Percentiles rank a stretch among this genome's conserved stretches.
Evolutionary conservation across 2,888 invertebrate species (phyloP).

Genomic region (Raillietiella orientalis): DNA sequence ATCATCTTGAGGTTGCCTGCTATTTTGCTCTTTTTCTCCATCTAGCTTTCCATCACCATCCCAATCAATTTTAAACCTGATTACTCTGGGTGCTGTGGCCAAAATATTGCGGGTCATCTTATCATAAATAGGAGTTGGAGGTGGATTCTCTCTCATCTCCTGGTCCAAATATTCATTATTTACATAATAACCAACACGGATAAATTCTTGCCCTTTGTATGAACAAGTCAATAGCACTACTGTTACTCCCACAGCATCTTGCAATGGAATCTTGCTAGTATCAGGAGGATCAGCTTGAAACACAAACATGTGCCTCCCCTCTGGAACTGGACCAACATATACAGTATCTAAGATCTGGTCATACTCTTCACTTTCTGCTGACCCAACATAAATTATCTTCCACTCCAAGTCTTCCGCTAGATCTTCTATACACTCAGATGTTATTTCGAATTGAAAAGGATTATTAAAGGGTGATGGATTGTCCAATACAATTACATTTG

Average conservation of each 20-base stretch:
- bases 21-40: not conserved
- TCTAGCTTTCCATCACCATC: conserved; percentile 13
- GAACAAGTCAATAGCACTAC: conserved; percentile 21
- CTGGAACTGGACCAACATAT: conserved; percentile 21
- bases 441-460: conserved; percentile 21
- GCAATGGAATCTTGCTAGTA: conserved; percentile 17
- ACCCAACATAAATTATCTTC: conserved; percentile 24
- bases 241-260: conserved; percentile 21
- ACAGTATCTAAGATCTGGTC: conserved; percentile 22
- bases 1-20: not conserved
- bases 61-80: conserved; percentile 78
- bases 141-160: conserved; percentile 20
- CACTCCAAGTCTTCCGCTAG: conserved; percentile 20
- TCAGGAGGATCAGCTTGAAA: conserved; percentile 22
- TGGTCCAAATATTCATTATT: conserved; percentile 21
- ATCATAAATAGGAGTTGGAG: conserved; percentile 16
- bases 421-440: conserved; percentile 22
- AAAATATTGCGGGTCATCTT: conserved; percentile 18
- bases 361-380: conserved; percentile 18
- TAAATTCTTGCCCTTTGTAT: conserved; percentile 19
- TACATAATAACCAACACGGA: conserved; percentile 23
- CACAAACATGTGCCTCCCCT: conserved; percentile 22
- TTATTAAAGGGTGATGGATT: conserved; percentile 19
- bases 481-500: conserved; percentile 19
- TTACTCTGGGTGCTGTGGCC: conserved; percentile 17